Evolutionary conservation across 2,888 invertebrate species (phyloP).

Genomic region (Melieria picta): DNA sequence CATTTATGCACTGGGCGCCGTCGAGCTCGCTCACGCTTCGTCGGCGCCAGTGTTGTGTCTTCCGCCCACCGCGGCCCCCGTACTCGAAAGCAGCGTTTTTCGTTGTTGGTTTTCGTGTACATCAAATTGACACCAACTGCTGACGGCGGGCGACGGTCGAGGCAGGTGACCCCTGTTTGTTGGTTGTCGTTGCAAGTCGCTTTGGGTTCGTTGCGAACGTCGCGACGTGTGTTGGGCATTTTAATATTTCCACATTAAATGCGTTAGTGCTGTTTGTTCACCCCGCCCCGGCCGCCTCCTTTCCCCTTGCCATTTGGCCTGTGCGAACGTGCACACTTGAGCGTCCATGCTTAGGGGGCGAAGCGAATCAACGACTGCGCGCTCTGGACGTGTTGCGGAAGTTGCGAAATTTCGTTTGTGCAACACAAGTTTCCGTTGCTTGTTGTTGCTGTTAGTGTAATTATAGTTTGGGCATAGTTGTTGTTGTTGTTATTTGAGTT

Average conservation of each 20-base stretch:
- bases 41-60: not conserved
- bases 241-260: not conserved
- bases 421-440: conserved; percentile 50
- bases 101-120: no score
- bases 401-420: conserved; percentile 49
- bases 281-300: not conserved
- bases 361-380: not conserved
- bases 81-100: no score
- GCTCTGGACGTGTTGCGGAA: conserved; percentile 33
- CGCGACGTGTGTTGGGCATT: not conserved
- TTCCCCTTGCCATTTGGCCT: not conserved
- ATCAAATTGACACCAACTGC: no score
- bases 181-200: no score
- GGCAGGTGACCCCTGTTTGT: no score
- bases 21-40: not conserved
- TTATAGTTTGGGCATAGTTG: no score
- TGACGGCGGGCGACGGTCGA: no score
- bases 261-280: not conserved
- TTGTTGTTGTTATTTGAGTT: no score
- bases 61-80: no score
- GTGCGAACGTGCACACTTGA: not conserved
- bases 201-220: not conserved
- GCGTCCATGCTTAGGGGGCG: conserved; percentile 5
- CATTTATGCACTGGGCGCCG: not conserved
- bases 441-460: conserved; percentile 27